These are phyloP conservation scores for Heliconius hermathena DNA, from an alignment of 1,140 invertebrate species.

Conservation along the genomic window DNA sequence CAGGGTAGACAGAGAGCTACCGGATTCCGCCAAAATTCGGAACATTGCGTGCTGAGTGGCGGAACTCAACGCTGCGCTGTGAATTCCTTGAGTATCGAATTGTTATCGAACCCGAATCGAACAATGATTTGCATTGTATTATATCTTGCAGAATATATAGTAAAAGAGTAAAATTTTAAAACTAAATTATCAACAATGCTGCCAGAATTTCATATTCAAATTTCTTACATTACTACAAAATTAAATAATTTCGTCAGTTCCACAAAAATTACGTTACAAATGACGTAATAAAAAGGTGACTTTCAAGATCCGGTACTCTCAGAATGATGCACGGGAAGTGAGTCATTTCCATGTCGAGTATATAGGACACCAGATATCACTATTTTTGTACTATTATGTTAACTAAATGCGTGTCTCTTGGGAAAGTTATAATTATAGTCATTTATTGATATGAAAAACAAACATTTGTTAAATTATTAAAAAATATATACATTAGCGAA, in stretches of 20 bases:
- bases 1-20: too few species aligned
- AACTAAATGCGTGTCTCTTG: neutral
- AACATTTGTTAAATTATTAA: too few species aligned
- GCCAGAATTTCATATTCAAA: neutral
- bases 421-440: neutral
- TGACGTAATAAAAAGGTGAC: constrained; percentile 47
- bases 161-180: too few species aligned
- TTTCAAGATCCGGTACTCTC: constrained; percentile 53
- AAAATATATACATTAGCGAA: too few species aligned
- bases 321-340: constrained; percentile 53
- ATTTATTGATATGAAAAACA: neutral
- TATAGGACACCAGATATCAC: neutral
- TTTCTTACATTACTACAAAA: neutral
- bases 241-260: neutral
- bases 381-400: neutral
- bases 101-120: too few species aligned
- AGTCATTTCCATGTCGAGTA: constrained; percentile 41
- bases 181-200: neutral
- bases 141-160: too few species aligned
- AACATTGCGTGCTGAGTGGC: too few species aligned
- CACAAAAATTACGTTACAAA: neutral
- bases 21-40: too few species aligned
- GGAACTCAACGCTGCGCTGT: too few species aligned
- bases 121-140: too few species aligned
- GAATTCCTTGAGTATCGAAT: too few species aligned